Evolutionary conservation across 2,888 invertebrate genomes (phyloP), one percentile per base, ranked within the genome.

Genomic region (Andrena bicolor): DNA sequence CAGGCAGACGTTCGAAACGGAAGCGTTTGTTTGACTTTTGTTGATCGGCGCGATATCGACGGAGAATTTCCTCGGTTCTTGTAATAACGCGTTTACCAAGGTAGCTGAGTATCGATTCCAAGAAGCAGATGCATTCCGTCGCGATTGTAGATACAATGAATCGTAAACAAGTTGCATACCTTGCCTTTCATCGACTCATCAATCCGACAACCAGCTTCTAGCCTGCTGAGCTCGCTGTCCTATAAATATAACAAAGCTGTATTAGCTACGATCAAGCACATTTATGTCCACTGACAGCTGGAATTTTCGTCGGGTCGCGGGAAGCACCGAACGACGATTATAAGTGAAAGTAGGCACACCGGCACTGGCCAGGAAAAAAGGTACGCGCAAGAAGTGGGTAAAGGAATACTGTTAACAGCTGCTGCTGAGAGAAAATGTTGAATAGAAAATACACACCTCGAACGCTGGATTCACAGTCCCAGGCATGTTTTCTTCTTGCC

Each of bases 401-500:
- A 8, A 56, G 23, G 13, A 56, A 10, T 7, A 26, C 7, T 20
- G 20, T 65, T n/a, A 13, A 8, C 8, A 26, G n/a, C 10, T 4
- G 13, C 8, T 10, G 28, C n/a, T 2, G 30, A 66, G 8, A 68
- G 30, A 7, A 7, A 32, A 53, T 28, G 16, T 23, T 4, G 32
- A 32, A 53, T 23, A 26, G 7, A 60, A 48, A 64, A 56, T 85
- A 86, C 86, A 56, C 83, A 86, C 86, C 82, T 86, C 76, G 56
- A 79, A 86, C 0, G 69, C 80, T 16, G 65, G 61, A 74, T 85
- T 87, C 41, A 6, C 58, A 1, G 16, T 16, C 2, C 70, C 87
- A n/a, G 86, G 51, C 85, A 87, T 83, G 7, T 51, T 68, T 60
- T 58, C 13, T 8, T 13, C 10, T 8, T 32, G 10, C 32, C 23